Conservation (phyloP, 2,113 vertebrate genomes). For the Ameiurus melas region DNA sequence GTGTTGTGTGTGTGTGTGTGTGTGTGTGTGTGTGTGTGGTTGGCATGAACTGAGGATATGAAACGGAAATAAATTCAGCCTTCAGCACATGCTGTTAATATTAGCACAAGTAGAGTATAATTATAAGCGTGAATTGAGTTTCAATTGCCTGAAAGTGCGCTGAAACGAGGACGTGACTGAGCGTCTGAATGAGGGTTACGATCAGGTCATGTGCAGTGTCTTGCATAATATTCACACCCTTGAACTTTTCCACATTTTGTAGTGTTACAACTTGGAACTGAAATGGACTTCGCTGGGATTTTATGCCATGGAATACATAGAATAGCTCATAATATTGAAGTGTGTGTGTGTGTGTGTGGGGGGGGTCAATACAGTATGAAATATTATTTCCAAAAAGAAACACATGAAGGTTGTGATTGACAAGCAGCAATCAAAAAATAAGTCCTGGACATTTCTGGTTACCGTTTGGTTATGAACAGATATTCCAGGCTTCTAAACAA, state of each 20-base stretch:
- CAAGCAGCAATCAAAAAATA: not conserved
- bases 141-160: not conserved
- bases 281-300: not conserved
- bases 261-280: not conserved
- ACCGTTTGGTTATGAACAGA: not conserved
- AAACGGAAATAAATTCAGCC: constrained; percentile 14
- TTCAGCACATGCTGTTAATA: not conserved
- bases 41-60: not conserved
- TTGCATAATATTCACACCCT: not conserved
- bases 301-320: not conserved
- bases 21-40: not conserved
- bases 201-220: not conserved
- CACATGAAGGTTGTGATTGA: not conserved
- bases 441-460: not conserved
- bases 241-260: not conserved
- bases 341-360: too few species aligned
- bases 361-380: not conserved
- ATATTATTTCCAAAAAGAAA: not conserved
- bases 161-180: not conserved
- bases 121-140: not conserved
- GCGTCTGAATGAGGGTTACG: not conserved
- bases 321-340: not conserved
- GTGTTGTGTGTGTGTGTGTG: not conserved
- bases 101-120: not conserved
- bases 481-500: not conserved